These are phyloP conservation scores for Todiramphus saurophagus DNA, from an alignment of 2,113 vertebrate species.

Conservation along the genomic window DNA sequence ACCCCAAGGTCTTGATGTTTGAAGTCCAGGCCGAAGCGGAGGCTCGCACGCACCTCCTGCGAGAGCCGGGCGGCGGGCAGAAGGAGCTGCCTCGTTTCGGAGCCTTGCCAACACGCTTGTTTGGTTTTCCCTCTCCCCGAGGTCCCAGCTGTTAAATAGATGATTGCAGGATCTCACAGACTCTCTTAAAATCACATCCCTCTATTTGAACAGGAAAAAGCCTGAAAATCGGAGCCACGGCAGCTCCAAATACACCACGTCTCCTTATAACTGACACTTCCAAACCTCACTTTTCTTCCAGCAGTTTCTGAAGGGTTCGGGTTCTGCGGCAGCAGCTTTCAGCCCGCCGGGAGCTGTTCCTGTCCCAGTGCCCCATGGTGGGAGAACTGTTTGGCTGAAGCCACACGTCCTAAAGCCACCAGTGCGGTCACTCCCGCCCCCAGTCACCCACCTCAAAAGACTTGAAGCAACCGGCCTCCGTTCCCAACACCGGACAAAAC, in stretches of 20 bases:
- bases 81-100: background rate
- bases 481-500: background rate
- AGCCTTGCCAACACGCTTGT: background rate
- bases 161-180: slow-evolving; percentile 7
- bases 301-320: background rate
- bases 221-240: background rate
- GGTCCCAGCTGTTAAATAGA: slow-evolving; percentile 42
- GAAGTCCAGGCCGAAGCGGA: background rate
- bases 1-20: background rate
- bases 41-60: background rate
- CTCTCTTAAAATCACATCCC: background rate
- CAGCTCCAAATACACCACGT: background rate
- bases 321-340: background rate
- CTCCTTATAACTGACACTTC: background rate
- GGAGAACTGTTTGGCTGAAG: background rate
- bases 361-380: background rate
- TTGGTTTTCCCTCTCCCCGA: slow-evolving; percentile 15
- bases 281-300: background rate
- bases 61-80: background rate
- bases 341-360: background rate
- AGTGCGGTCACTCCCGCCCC: background rate
- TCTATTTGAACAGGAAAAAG: background rate
- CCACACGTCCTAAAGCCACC: rapidly evolving
- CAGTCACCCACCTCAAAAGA: background rate
- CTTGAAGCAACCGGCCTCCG: background rate